Percentiles rank a stretch among this genome's conserved stretches.
phyloP scores from a whole-genome alignment of 2,888 invertebrate genomes.

The Drosophila gaucha region DNA sequence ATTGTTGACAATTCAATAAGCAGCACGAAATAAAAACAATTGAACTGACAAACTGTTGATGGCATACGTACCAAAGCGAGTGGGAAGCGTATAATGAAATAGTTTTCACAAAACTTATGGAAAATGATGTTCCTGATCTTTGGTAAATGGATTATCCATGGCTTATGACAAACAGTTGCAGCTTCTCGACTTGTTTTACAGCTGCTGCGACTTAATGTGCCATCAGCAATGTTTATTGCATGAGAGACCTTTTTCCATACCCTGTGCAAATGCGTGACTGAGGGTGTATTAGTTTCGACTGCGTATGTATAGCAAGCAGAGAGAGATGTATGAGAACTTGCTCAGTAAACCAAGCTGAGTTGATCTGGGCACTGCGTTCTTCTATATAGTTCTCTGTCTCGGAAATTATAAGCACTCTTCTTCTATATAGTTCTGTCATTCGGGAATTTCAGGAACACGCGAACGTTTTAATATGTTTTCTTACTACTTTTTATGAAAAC shows the following conservation, averaged over 20 bases:
- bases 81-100: not conserved
- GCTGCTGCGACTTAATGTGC: conserved; percentile 12
- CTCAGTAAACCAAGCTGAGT: no score
- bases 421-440: no score
- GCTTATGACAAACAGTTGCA: conserved; percentile 10
- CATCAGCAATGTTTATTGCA: conserved; percentile 49
- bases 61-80: not conserved
- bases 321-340: no score
- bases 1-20: conserved; percentile 62
- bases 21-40: conserved; percentile 45
- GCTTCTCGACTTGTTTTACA: conserved; percentile 27
- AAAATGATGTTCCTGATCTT: no score
- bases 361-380: no score
- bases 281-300: not conserved
- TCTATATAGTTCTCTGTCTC: no score
- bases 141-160: not conserved
- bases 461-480: no score
- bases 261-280: not conserved
- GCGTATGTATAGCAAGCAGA: not conserved
- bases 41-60: conserved; percentile 7
- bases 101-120: not conserved
- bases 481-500: no score
- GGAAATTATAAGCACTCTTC: no score
- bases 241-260: conserved; percentile 34
- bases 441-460: no score